phyloP scores from a whole-genome alignment of 2,797 vertebrate species.

The Gallirallus australis region DNA sequence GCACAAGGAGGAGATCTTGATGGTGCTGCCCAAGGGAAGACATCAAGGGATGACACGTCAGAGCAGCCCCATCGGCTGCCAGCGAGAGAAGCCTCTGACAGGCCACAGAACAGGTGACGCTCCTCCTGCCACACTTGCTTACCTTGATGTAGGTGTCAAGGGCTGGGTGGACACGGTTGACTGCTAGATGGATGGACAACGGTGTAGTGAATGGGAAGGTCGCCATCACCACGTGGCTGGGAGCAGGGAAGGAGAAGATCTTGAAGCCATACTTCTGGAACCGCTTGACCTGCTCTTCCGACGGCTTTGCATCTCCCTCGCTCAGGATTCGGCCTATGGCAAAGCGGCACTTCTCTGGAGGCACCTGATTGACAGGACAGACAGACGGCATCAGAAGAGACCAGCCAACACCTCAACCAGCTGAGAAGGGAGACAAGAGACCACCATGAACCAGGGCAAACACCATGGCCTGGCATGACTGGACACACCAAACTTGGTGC shows the following conservation, averaged over 20 bases:
- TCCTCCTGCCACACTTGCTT: constrained; percentile 38
- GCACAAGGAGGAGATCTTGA: constrained; percentile 22
- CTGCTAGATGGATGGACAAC: constrained; percentile 83
- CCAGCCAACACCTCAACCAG: not conserved
- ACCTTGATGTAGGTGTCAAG: constrained; percentile 91
- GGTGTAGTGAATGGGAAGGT: constrained; percentile 85
- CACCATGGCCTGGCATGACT: not conserved
- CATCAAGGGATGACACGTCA: not conserved
- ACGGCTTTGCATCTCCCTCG: constrained; percentile 83
- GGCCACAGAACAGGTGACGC: not conserved
- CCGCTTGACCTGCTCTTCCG: constrained; percentile 81
- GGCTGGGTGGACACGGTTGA: constrained; percentile 85
- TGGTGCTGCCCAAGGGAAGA: constrained; percentile 19
- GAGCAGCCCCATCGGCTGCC: not conserved
- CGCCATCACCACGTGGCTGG: constrained; percentile 89
- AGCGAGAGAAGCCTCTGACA: not conserved
- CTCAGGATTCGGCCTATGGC: constrained; percentile 89
- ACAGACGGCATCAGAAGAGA: not conserved
- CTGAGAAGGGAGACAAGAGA: not conserved
- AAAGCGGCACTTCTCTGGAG: constrained; percentile 83
- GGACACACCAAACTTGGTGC: not conserved
- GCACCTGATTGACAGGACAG: constrained; percentile 77
- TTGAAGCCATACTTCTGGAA: constrained; percentile 90
- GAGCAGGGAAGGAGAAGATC: constrained; percentile 89
- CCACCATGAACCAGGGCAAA: not conserved